Percentiles rank a stretch among this genome's conserved stretches.
Conservation (phyloP, 2,797 vertebrate species). For the Diglossa cyanea region DNA sequence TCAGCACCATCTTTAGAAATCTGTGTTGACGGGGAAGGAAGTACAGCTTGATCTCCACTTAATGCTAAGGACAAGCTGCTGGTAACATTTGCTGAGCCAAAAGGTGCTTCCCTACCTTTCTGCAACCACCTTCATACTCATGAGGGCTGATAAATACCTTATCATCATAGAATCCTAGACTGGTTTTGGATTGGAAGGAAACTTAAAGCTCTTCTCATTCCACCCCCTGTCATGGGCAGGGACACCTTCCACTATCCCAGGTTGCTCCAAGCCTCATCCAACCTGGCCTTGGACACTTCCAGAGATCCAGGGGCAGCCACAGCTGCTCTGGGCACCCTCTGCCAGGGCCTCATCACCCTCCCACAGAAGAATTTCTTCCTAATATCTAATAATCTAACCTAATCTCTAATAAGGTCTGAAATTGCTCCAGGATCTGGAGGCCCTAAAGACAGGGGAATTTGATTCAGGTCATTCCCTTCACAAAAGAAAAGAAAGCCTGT, state of each 20-base stretch:
- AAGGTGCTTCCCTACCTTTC: not conserved
- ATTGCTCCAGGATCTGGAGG: not conserved
- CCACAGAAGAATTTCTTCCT: not conserved
- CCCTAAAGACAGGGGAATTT: not conserved
- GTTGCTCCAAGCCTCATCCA: fast-evolving
- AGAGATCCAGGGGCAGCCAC: not conserved
- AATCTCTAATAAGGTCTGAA: not conserved
- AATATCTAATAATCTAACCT: not conserved
- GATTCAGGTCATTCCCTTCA: not conserved
- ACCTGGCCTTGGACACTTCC: fast-evolving
- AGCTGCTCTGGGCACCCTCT: not conserved
- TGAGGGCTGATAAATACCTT: not conserved
- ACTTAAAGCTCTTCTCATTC: not conserved
- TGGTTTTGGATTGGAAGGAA: not conserved
- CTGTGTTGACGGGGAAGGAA: not conserved
- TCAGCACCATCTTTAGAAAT: not conserved
- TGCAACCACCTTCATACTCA: not conserved
- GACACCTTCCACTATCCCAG: not conserved
- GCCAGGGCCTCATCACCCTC: fast-evolving
- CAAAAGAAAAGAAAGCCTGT: not conserved
- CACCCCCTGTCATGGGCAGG: not conserved
- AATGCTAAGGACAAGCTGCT: not conserved
- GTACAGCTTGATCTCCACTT: not conserved
- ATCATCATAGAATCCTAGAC: not conserved
- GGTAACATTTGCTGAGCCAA: not conserved